These are phyloP conservation scores for Phrynocephalus guinanensis DNA, from an alignment of 2,797 vertebrate genomes.

Conservation along the genomic window DNA sequence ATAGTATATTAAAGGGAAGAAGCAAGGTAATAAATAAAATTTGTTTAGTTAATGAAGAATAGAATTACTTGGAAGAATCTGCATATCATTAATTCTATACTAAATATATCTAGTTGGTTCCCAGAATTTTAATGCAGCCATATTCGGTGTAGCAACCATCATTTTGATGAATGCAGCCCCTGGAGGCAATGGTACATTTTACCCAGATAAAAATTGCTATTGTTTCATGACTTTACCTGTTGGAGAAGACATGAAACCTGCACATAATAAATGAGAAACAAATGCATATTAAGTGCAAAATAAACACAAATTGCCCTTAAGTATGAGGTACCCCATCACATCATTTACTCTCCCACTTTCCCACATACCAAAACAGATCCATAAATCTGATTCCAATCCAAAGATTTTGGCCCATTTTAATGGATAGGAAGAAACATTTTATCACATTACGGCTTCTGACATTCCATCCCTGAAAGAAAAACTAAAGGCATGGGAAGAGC, in stretches of 20 bases:
- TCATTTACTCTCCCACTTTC: slow-evolving; percentile 22
- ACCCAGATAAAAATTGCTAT: not conserved
- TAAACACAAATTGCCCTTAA: slow-evolving; percentile 23
- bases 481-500: slow-evolving; percentile 16
- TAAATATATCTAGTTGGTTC: not conserved
- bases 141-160: not conserved
- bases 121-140: not conserved
- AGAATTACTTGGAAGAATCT: not conserved
- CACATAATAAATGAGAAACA: not conserved
- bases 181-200: not conserved
- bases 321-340: slow-evolving; percentile 39
- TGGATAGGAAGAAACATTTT: slow-evolving; percentile 42
- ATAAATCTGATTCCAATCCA: slow-evolving; percentile 39
- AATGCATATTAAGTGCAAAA: not conserved
- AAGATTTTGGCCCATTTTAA: slow-evolving; percentile 48
- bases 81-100: not conserved
- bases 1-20: not conserved
- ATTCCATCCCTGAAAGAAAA: slow-evolving; percentile 39
- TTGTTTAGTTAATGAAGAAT: not conserved
- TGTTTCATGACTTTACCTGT: not conserved
- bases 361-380: slow-evolving; percentile 24
- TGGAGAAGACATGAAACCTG: not conserved
- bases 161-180: not conserved
- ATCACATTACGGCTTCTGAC: slow-evolving; percentile 1
- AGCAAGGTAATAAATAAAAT: not conserved